These are phyloP conservation scores for Acanthacorydalis orientalis DNA, from an alignment of 2,888 invertebrate genomes.

Conservation along the genomic window DNA sequence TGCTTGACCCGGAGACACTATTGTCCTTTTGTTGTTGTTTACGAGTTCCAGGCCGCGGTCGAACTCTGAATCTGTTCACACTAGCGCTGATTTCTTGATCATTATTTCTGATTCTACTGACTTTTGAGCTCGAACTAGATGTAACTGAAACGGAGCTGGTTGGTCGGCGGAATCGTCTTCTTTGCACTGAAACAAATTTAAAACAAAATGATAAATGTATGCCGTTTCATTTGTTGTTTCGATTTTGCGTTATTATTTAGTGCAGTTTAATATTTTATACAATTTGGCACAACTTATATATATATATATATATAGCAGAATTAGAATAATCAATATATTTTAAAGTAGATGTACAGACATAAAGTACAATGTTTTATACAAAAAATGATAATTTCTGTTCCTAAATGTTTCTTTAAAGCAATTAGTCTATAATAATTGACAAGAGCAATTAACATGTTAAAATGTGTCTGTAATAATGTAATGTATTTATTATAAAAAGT, in stretches of 20 bases:
- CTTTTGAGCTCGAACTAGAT: constrained; percentile 17
- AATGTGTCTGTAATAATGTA: too few relatives aligned
- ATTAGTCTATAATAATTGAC: too few relatives aligned
- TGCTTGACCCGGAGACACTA: constrained; percentile 33
- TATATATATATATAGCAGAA: not conserved
- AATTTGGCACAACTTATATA: too few relatives aligned
- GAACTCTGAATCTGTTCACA: constrained; percentile 46
- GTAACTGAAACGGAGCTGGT: constrained; percentile 35
- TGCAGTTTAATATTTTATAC: not conserved
- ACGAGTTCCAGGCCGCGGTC: constrained; percentile 37
- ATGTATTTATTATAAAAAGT: too few relatives aligned
- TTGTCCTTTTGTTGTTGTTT: constrained; percentile 35
- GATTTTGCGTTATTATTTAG: not conserved
- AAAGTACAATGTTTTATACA: too few relatives aligned
- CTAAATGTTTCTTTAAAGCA: too few relatives aligned
- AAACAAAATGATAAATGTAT: constrained; percentile 1
- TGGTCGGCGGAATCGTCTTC: constrained; percentile 51
- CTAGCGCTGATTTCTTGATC: constrained; percentile 44
- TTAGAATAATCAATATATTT: not conserved
- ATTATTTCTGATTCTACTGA: constrained; percentile 19
- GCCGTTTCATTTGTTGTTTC: not conserved
- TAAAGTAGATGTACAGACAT: too few relatives aligned
- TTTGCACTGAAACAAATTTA: constrained; percentile 31
- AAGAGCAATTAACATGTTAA: too few relatives aligned
- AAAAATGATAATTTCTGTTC: too few relatives aligned